phyloP scores from a whole-genome alignment of 2,888 invertebrate genomes.

The Cataglyphis livida region DNA sequence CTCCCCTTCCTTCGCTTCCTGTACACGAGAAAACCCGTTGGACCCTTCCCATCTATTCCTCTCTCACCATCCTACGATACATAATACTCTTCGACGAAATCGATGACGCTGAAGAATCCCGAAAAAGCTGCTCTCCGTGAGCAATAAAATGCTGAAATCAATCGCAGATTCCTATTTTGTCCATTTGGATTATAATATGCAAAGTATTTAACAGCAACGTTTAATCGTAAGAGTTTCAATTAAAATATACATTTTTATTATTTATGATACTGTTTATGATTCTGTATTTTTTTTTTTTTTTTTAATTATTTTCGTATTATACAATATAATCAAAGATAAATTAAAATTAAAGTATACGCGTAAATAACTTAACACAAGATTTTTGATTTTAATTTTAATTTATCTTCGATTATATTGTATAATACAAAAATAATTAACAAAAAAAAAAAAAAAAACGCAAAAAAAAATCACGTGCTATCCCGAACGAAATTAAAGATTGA shows the following conservation, averaged over 20 bases:
- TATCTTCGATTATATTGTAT: too few relatives aligned
- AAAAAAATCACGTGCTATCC: not conserved
- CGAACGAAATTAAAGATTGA: constrained; percentile 23
- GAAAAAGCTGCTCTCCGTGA: constrained; percentile 56
- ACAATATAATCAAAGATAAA: too few relatives aligned
- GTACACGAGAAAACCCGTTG: constrained; percentile 66
- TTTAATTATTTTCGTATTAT: too few relatives aligned
- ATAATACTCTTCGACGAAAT: constrained; percentile 57
- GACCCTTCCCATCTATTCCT: constrained; percentile 9
- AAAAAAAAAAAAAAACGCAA: not conserved
- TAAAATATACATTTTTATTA: not conserved
- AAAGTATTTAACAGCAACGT: not conserved
- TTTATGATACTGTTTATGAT: not conserved
- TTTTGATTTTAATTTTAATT: too few relatives aligned
- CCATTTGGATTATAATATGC: too few relatives aligned
- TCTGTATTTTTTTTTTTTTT: too few relatives aligned
- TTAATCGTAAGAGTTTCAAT: not conserved
- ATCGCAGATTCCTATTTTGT: not conserved
- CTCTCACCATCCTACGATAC: constrained; percentile 46
- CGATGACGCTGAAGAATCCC: constrained; percentile 66
- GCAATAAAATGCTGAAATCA: constrained; percentile 37
- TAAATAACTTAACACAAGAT: too few relatives aligned
- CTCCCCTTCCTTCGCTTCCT: constrained; percentile 70
- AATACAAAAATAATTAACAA: not conserved
- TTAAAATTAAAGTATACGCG: too few relatives aligned